These are phyloP conservation scores for Anoplolepis gracilipes DNA, from an alignment of 1,140 invertebrate species.

Conservation along the genomic window DNA sequence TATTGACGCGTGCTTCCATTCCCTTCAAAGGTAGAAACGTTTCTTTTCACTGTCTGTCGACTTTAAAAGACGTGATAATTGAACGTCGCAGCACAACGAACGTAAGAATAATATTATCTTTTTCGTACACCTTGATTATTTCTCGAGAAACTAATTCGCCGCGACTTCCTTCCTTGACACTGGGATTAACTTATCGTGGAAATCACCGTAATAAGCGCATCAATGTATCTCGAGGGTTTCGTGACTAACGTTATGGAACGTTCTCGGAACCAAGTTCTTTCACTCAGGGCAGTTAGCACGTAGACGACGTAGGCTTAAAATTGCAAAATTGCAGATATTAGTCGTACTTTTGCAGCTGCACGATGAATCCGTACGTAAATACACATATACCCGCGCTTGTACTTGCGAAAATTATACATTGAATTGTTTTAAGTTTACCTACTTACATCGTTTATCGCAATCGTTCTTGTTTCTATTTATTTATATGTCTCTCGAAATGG, in stretches of 20 bases:
- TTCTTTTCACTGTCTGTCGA: slow-evolving; percentile 2
- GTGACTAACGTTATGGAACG: slow-evolving; percentile 63
- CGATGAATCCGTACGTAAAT: slow-evolving; percentile 29
- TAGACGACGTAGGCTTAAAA: slow-evolving; percentile 52
- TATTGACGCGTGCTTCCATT: not conserved
- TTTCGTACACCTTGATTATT: slow-evolving; percentile 15
- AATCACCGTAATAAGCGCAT: slow-evolving; percentile 62
- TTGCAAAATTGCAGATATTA: slow-evolving; percentile 70
- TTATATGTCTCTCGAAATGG: slow-evolving; percentile 4
- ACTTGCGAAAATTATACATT: not conserved
- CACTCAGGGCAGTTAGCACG: slow-evolving; percentile 32
- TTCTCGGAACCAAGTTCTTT: slow-evolving; percentile 62
- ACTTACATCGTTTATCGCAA: slow-evolving; percentile 24
- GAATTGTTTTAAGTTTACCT: slow-evolving; percentile 23
- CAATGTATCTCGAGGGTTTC: slow-evolving; percentile 58
- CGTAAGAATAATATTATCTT: slow-evolving; percentile 23
- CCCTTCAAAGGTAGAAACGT: slow-evolving; percentile 3
- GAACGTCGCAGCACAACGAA: slow-evolving; percentile 20
- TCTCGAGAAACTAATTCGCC: slow-evolving; percentile 39
- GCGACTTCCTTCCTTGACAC: slow-evolving; percentile 38
- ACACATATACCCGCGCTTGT: not conserved
- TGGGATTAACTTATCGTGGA: slow-evolving; percentile 60
- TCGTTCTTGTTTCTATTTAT: not conserved
- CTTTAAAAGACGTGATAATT: slow-evolving; percentile 42
- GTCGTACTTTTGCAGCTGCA: slow-evolving; percentile 46